Conservation (phyloP, 2,113 vertebrate genomes). For the Collichthys lucidus region DNA sequence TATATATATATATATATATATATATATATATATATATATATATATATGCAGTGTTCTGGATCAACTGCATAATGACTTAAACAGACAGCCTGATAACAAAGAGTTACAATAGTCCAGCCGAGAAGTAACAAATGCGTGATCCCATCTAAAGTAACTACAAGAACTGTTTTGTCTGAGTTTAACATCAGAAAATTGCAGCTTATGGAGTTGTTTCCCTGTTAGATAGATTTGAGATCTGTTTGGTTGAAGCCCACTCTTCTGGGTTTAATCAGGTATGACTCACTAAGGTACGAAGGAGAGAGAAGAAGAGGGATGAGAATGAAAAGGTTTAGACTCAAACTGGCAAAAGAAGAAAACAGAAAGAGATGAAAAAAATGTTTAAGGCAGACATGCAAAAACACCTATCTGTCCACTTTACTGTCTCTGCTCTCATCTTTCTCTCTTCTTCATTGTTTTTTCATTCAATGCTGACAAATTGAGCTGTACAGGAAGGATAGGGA, state of each 20-base stretch:
- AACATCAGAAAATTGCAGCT: too few relatives aligned
- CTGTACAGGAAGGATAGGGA: constrained; percentile 21
- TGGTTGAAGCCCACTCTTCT: background rate
- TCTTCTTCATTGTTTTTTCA: constrained; percentile 1
- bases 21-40: too few relatives aligned
- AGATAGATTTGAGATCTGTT: background rate
- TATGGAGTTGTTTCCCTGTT: too few relatives aligned
- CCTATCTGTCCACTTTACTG: background rate
- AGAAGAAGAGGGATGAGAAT: background rate
- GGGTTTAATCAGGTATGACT: background rate
- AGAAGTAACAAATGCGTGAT: too few relatives aligned
- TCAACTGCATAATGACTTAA: too few relatives aligned
- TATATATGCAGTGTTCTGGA: too few relatives aligned
- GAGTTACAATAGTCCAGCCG: too few relatives aligned
- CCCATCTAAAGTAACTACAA: too few relatives aligned
- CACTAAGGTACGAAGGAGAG: background rate
- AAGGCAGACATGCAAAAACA: constrained; percentile 2
- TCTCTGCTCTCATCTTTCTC: background rate
- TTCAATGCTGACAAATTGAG: constrained; percentile 48
- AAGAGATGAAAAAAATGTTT: background rate
- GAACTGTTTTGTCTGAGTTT: too few relatives aligned
- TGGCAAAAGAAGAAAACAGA: background rate
- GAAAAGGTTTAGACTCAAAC: background rate
- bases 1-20: too few relatives aligned
- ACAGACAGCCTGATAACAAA: too few relatives aligned